Conservation (phyloP, 2,113 vertebrate genomes). For the Oreochromis tanganicae region DNA sequence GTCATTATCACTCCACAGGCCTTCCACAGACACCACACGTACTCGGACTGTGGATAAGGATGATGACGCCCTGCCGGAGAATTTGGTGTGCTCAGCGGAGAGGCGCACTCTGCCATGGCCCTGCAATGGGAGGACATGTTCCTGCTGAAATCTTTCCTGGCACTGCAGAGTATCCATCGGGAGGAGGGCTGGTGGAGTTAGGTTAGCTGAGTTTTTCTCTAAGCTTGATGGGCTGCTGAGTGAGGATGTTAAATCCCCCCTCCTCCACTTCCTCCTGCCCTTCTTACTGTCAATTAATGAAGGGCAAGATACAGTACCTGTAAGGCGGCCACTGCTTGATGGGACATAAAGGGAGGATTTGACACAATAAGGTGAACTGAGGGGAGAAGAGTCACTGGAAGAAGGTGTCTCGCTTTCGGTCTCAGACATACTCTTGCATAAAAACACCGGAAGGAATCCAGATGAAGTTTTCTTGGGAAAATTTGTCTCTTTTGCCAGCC, state of each 20-base stretch:
- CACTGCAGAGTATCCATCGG: slow-evolving; percentile 62
- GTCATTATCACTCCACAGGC: slow-evolving; percentile 27
- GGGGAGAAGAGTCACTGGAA: slow-evolving; percentile 59
- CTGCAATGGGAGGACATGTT: slow-evolving; percentile 63
- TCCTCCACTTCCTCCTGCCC: neutral
- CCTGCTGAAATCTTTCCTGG: slow-evolving; percentile 53
- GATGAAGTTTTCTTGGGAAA: neutral
- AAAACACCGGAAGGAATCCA: slow-evolving; percentile 9
- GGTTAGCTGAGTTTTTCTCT: neutral
- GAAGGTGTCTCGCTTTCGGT: slow-evolving; percentile 55
- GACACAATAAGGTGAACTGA: slow-evolving; percentile 25
- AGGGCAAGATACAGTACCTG: slow-evolving; percentile 37
- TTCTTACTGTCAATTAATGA: slow-evolving; percentile 2
- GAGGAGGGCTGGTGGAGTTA: slow-evolving; percentile 45
- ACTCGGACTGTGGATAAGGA: slow-evolving; percentile 53
- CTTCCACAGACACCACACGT: slow-evolving; percentile 65
- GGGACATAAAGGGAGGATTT: slow-evolving; percentile 4
- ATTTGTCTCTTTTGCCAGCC: neutral
- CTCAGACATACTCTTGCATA: slow-evolving; percentile 35
- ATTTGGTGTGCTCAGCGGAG: slow-evolving; percentile 42
- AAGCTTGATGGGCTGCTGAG: neutral
- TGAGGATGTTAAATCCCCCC: neutral
- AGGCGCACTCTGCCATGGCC: slow-evolving; percentile 59
- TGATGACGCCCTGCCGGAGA: neutral
- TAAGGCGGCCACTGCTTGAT: slow-evolving; percentile 2